These are phyloP conservation scores for Pyrochroa serraticornis DNA, from an alignment of 2,888 invertebrate species.

Conservation along the genomic window DNA sequence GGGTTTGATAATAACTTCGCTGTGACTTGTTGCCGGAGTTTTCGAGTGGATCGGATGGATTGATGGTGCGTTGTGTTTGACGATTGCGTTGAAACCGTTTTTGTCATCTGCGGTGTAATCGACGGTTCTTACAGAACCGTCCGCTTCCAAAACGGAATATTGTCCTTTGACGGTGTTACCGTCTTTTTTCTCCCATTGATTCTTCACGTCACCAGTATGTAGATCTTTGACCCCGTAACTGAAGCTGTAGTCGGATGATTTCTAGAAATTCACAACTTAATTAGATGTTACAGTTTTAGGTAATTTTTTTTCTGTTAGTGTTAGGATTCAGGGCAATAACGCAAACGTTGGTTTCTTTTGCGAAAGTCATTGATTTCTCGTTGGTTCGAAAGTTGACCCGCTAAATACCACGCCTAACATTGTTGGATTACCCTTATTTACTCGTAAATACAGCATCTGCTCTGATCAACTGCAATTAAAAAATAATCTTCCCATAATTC, in stretches of 20 bases:
- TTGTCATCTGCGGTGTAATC: slow-evolving; percentile 67
- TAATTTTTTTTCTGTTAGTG: slow-evolving; percentile 4
- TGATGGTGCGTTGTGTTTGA: slow-evolving; percentile 62
- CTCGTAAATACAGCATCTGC: background rate
- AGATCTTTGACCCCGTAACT: slow-evolving; percentile 68
- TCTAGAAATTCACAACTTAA: slow-evolving; percentile 53
- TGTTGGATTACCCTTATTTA: background rate
- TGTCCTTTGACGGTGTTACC: slow-evolving; percentile 68
- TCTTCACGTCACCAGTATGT: slow-evolving; percentile 66
- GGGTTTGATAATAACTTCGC: slow-evolving; percentile 34
- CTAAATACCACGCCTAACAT: background rate
- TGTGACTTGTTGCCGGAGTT: slow-evolving; percentile 39
- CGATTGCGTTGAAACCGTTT: slow-evolving; percentile 64
- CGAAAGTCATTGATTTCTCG: slow-evolving; percentile 9
- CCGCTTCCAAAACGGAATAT: slow-evolving; percentile 72
- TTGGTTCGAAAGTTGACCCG: slow-evolving; percentile 6
- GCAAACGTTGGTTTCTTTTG: background rate
- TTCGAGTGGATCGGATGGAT: slow-evolving; percentile 47
- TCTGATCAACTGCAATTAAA: background rate
- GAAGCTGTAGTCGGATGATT: slow-evolving; percentile 65
- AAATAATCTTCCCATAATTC: background rate
- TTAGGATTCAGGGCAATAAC: background rate
- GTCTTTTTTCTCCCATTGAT: slow-evolving; percentile 68
- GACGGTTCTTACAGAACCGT: slow-evolving; percentile 67
- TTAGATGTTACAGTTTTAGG: slow-evolving; percentile 1